A percentile compares a stretch with the other conserved stretches of the same genome.
Evolutionary conservation across 2,888 invertebrate species (phyloP).

Genomic region (Campoplex nolae): DNA sequence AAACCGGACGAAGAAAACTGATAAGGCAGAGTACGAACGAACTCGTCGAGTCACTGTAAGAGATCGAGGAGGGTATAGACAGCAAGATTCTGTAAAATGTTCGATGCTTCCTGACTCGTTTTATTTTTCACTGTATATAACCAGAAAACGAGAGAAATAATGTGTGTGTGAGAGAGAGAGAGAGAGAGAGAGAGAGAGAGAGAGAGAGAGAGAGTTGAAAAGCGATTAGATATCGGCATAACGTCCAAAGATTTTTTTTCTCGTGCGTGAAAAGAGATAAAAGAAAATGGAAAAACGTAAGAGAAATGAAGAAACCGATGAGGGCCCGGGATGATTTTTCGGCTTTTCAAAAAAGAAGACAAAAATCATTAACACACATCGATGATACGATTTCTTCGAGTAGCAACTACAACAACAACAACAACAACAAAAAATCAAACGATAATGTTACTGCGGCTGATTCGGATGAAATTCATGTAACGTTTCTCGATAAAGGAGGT

Average conservation of each 20-base stretch:
- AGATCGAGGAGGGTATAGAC: background rate
- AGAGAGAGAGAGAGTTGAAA: slow-evolving; percentile 7
- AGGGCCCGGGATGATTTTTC: slow-evolving; percentile 6
- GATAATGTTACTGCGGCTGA: slow-evolving; percentile 26
- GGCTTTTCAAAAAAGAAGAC: slow-evolving; percentile 2
- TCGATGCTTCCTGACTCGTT: slow-evolving; percentile 24
- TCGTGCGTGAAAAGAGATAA: slow-evolving; percentile 52
- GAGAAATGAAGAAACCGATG: background rate
- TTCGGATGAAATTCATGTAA: slow-evolving; percentile 34
- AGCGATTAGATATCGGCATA: slow-evolving; percentile 61
- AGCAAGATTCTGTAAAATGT: slow-evolving; percentile 11
- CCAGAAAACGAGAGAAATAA: slow-evolving; percentile 10
- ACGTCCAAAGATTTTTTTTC: slow-evolving; percentile 35
- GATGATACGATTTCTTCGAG: background rate
- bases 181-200: slow-evolving; percentile 26
- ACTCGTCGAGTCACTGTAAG: background rate
- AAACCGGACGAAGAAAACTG: slow-evolving; percentile 11
- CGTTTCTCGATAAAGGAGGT: slow-evolving; percentile 53
- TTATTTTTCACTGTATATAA: background rate
- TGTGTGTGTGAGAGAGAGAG: slow-evolving; percentile 19
- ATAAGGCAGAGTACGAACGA: slow-evolving; percentile 21
- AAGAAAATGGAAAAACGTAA: background rate
- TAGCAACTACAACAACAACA: background rate
- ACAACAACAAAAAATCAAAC: background rate
- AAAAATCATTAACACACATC: background rate